A percentile compares a stretch with the other conserved stretches of the same genome.
phyloP scores from a whole-genome alignment of 2,797 vertebrate genomes.

The Erpetoichthys calabaricus region DNA sequence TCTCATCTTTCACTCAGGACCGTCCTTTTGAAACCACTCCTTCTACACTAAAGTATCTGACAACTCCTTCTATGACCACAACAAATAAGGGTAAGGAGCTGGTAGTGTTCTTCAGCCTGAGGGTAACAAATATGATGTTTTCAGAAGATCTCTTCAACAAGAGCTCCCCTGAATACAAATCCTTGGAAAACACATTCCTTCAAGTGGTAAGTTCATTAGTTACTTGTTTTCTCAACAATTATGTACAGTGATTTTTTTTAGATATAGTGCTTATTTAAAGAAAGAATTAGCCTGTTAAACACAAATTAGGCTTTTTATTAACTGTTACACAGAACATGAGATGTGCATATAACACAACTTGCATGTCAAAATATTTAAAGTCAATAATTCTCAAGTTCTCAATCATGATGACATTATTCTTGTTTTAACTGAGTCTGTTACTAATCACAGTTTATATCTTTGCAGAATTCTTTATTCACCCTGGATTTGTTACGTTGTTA shows the following conservation, averaged over 20 bases:
- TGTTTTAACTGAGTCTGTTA: too few relatives aligned
- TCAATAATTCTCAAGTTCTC: too few relatives aligned
- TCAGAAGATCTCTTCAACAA: constrained; percentile 77
- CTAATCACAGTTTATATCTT: too few relatives aligned
- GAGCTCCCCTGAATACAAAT: constrained; percentile 66
- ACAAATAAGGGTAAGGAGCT: constrained; percentile 57
- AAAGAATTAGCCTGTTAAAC: too few relatives aligned
- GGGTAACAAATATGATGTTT: constrained; percentile 79
- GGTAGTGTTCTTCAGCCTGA: constrained; percentile 82
- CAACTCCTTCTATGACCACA: constrained; percentile 56
- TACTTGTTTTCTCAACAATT: background rate
- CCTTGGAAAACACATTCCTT: constrained; percentile 65
- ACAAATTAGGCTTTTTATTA: too few relatives aligned
- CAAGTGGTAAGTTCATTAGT: constrained; percentile 62
- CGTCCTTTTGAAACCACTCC: constrained; percentile 31
- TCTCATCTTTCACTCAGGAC: constrained; percentile 12
- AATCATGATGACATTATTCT: too few relatives aligned
- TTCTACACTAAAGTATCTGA: constrained; percentile 46
- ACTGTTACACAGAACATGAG: too few relatives aligned
- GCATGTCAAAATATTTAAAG: too few relatives aligned
- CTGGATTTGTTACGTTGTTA: too few relatives aligned
- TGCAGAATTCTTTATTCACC: too few relatives aligned
- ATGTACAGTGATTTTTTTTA: background rate
- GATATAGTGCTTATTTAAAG: accelerated
- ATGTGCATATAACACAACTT: too few relatives aligned